Evolutionary conservation across 2,797 vertebrate genomes (phyloP), one percentile per base, ranked within the genome.

Genomic region (Melopsittacus undulatus): DNA sequence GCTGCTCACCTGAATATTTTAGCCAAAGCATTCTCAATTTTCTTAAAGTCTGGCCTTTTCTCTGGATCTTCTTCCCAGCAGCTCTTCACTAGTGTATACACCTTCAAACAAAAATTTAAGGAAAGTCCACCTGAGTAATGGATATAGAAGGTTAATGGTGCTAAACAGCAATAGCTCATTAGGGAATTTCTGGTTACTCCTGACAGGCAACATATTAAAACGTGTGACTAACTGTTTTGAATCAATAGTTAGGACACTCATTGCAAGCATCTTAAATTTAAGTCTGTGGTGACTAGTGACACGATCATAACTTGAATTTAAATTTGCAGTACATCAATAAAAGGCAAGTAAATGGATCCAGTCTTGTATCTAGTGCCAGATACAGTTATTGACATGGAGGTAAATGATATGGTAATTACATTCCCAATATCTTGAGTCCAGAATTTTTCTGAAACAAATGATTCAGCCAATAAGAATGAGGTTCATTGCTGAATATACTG

Each of bases 21-120:
- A 88, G 98, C 98, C 90, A 99, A 96, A 8, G 95, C 98, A 73
- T 80, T 97, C 95, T 99, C 99, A 62, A 99, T 99, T 98, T 97
- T 99, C 97, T 99, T 99, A 94, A 99, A 99, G 96, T 99, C 99
- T 11, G 98, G 99, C 90, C 99, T 98, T 96, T 98, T 99, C 83
- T 99, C 99, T 56, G 99, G 99, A 95, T 99, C 99, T 97, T 99
- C 99, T n/a, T 99, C 99, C 99, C 99, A 99, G 96, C 99, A 99
- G 97, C 42, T 99, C 95, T 98, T 98, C 92, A 99, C 99, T 77
- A 99, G 97, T 34, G 97, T 97, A 79, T 98, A 98, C 14, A 99
- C 97, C 99, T 99, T 93, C 42, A 75, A 88, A 82, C 20, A 90
- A 91, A 85, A 89, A 94, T 67, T n/a, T 75, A 95, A 75, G 29